These are phyloP conservation scores for Cybosia mesomella DNA, from an alignment of 2,888 invertebrate genomes.

Conservation along the genomic window DNA sequence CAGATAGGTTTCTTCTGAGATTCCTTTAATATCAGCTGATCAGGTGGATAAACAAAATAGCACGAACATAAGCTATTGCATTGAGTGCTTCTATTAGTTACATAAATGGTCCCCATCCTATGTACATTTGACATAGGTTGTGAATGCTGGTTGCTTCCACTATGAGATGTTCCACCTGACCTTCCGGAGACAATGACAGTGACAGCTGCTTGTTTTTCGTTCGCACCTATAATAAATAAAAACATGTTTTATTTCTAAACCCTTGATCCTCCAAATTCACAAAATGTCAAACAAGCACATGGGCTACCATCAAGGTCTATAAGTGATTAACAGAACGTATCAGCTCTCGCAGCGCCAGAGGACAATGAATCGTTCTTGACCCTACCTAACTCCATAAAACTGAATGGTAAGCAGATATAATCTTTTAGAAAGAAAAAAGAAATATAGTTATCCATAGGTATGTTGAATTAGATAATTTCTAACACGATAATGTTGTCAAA, in stretches of 20 bases:
- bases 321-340: neutral
- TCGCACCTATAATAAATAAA: constrained; percentile 79
- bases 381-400: no score
- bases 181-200: constrained; percentile 95
- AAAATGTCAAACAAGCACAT: neutral
- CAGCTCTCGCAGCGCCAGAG: neutral
- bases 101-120: constrained; percentile 97
- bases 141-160: constrained; percentile 95
- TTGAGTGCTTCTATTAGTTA: neutral
- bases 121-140: constrained; percentile 98
- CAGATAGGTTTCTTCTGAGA: no score
- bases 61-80: no score
- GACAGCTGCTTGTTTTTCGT: constrained; percentile 88
- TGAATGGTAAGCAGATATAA: no score
- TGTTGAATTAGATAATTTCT: no score
- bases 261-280: neutral
- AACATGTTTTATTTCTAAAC: neutral
- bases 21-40: no score
- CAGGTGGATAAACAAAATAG: no score
- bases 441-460: no score
- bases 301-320: no score
- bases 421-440: no score
- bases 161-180: constrained; percentile 97
- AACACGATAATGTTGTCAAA: neutral
- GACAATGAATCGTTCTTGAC: no score